phyloP scores from a whole-genome alignment of 2,797 vertebrate species.

The Poecilia velifera region DNA sequence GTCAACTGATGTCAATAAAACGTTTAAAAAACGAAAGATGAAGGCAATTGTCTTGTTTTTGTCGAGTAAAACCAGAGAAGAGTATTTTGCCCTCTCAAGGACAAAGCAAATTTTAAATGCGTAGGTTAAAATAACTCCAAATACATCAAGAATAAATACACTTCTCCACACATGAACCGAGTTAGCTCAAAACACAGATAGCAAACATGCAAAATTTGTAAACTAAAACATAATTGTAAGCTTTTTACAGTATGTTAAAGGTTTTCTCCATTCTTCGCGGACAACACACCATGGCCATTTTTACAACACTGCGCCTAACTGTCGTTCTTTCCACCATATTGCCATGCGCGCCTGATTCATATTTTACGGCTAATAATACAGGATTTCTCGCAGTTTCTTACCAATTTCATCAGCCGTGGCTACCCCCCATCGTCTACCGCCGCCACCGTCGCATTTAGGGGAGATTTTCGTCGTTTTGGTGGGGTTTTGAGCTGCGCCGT shows the following conservation, averaged over 20 bases:
- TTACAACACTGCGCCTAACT: constrained; percentile 77
- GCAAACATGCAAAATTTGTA: constrained; percentile 41
- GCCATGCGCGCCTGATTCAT: constrained; percentile 51
- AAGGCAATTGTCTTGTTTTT: constrained; percentile 38
- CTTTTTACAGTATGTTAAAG: not conserved
- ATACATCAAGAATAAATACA: constrained; percentile 52
- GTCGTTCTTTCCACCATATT: constrained; percentile 85
- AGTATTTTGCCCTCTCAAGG: constrained; percentile 85
- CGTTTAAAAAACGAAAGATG: constrained; percentile 41
- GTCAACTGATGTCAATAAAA: constrained; percentile 20
- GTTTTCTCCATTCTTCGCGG: constrained; percentile 63
- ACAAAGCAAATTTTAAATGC: constrained; percentile 88
- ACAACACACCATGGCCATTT: constrained; percentile 85
- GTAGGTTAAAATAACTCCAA: constrained; percentile 77
- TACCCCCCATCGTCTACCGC: constrained; percentile 60
- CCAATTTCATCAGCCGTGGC: constrained; percentile 56
- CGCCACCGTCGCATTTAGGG: constrained; percentile 28
- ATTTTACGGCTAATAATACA: constrained; percentile 39
- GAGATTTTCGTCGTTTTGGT: constrained; percentile 55
- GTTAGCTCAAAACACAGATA: constrained; percentile 33
- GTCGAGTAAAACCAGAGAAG: constrained; percentile 72
- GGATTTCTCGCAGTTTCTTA: constrained; percentile 68
- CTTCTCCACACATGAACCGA: constrained; percentile 27
- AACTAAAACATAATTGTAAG: constrained; percentile 12
- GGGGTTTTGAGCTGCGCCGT: constrained; percentile 37